A percentile compares a stretch with the other conserved stretches of the same genome.
These are phyloP conservation scores for Calliopsis andreniformis DNA, from an alignment of 1,140 invertebrate species.

Conservation along the genomic window DNA sequence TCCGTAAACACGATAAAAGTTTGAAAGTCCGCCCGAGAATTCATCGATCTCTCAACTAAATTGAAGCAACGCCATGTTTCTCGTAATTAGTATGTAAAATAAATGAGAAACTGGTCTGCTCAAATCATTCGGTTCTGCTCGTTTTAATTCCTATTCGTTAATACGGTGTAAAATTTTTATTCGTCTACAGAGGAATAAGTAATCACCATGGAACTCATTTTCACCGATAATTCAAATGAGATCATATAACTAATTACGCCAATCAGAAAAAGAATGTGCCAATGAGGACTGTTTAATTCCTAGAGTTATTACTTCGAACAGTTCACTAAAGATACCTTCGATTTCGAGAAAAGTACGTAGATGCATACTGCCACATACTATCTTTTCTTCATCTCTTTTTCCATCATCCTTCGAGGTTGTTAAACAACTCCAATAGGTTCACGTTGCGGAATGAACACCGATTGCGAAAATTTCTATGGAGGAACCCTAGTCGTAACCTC, in stretches of 20 bases:
- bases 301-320: too few species aligned
- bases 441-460: background rate
- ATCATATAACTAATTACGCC: background rate
- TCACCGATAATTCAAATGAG: background rate
- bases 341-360: background rate
- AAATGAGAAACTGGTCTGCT: background rate
- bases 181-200: too few species aligned
- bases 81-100: background rate
- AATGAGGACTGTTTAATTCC: too few species aligned
- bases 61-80: background rate
- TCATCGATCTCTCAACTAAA: slow-evolving; percentile 4
- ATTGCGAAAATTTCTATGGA: background rate
- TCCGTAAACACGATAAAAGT: background rate
- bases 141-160: background rate
- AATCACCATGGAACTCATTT: background rate
- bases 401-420: background rate
- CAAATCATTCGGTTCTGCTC: background rate
- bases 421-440: background rate
- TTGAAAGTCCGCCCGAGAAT: background rate
- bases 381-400: background rate
- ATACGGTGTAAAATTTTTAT: background rate
- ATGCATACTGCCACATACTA: slow-evolving; percentile 3
- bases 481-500: slow-evolving; percentile 5
- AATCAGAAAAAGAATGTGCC: too few species aligned
- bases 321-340: too few species aligned